Evolutionary conservation across 2,113 vertebrate genomes (phyloP), one percentile per base, ranked within the genome.

Genomic region (Leuciscus idus): DNA sequence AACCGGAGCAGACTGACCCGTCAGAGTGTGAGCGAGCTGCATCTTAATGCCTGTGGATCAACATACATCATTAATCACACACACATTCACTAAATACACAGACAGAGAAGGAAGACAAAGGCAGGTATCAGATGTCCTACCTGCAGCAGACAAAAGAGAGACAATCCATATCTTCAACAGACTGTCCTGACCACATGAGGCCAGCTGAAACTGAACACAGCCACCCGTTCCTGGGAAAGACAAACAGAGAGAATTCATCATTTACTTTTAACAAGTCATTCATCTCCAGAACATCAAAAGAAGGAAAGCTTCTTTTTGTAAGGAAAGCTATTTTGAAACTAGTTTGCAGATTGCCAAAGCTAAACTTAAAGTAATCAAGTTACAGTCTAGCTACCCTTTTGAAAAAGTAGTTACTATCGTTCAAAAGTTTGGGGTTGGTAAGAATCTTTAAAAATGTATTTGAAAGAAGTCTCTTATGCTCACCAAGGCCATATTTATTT

Each of bases 171-270:
- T 93, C 93, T 97, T 97, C 90, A 97, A 90, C 74, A 92, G 93
- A 90, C 94, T 96, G 93, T 99, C 98, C 91, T 99, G 98, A 85
- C 98, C 98, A 92, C 97, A 98, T 17, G 98, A 98, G 28, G 96
- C 97, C 93, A 99, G 89, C 57, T 70, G 92, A 87, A 96, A 97
- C 91, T 93, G 93, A 50, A 92, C 87, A 70, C 84, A 83, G 90
- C 81, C 92, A 88, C 85, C 74, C 4, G 39, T 39, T 19, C 66
- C 97, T 98, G 87, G 33, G 39, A 74, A 55, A 55, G 36, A 87
- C 26, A 64, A 6, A 66, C 17, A 59, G 43, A 66, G 36, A 76
- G 21, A 52, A 46, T 52, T 52, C 7, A 76, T 30, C 3, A 10
- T 28, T 73, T n/a, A 13, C 10, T 46, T 73, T 76, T 52, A 30